Base-by-base conservation (phyloP, 2,113 vertebrate species). In the Chaetops frenatus region DNA sequence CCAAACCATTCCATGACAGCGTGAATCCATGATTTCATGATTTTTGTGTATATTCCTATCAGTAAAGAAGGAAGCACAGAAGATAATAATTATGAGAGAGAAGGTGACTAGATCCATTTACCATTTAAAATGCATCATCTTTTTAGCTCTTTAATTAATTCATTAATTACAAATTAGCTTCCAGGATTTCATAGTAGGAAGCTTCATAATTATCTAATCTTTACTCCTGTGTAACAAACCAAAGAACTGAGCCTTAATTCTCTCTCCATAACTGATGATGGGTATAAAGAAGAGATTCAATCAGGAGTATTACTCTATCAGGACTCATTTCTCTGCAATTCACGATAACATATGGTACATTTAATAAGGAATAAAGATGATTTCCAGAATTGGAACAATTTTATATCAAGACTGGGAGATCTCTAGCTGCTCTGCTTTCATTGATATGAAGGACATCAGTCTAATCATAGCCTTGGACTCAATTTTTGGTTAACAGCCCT, bases 111-210 rank as follows among this genome's bases (percentile, higher is more conserved):
- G 61, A 60, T 79, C 44, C 25, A 47, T 22, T 77, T 57, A 21
- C 38, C 3, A 45, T 31, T 81, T 62, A 54, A 78, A 91, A 89
- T 31, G 24, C 51, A 51, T 84, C 1, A 60, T 81, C 18, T 61
- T 73, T 78, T 89, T 81, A 78, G 13, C 66, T 81, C n/a, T 93
- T 82, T 80, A 92, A 89, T 90, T 79, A 91, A 90, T 90, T 93
- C 22, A 88, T 94, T 96, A 88, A 92, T 88, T 90, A 93, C 66
- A 88, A 86, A 93, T 88, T 92, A 92, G 54, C 54, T 92, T 50
- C 56, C 42, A 62, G 65, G 35, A 71, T 90, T 94, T 94, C 93
- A 72, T 82, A 88, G 50, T 38, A 90, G 66, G 70, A 85, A 92
- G 66, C n/a, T 82, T 79, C 51, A 88, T 58, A 79, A 85, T 92